Base-by-base conservation (phyloP, 2,888 invertebrate species). In the Hofmannophila pseudospretella region DNA sequence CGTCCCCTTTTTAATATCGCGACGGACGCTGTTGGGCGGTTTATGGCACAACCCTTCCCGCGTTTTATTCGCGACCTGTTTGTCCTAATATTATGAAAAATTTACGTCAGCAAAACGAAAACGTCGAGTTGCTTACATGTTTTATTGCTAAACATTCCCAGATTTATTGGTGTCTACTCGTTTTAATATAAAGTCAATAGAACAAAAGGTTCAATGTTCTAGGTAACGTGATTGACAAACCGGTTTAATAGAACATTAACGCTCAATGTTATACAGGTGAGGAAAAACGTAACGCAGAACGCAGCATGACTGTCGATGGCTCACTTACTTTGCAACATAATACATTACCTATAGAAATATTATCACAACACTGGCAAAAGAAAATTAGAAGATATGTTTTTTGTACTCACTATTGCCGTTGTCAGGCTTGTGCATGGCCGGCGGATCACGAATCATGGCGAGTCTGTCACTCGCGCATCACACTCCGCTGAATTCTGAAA, bases 1-100 rank as follows among this genome's bases (percentile, higher is more conserved):
- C 75, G 84, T 79, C 85, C 85, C 85, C 78, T 85, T 85, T 86
- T 86, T 86, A 86, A 86, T 86, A 86, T 86, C 78, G 75, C 82
- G 76, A 73, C 81, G 84, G 85, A 78, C 80, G 78, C 73, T 68
- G 68, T 73, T 67, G 80, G 77, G 64, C 82, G 84, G 80, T 86
- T 86, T 86, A 85, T 82, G 78, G 74, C 85, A 67, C 79, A 85
- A 85, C 85, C 85, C 85, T 85, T 86, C 72, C 82, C 75, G 72
- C 70, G 78, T 85, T 86, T 86, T 85, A 85, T 85, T 82, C 79
- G 74, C 79, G 80, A 76, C 78, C 84, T 85, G 86, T 85, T 85
- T 86, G 84, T 82, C 77, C 82, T 82, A 82, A 84, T 85, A 84
- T 84, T 82, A 79, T 84, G 76, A 84, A 85, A 78, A 82, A 81